These are phyloP conservation scores for Plagiodera versicolora DNA, from an alignment of 2,888 invertebrate species.

Conservation along the genomic window DNA sequence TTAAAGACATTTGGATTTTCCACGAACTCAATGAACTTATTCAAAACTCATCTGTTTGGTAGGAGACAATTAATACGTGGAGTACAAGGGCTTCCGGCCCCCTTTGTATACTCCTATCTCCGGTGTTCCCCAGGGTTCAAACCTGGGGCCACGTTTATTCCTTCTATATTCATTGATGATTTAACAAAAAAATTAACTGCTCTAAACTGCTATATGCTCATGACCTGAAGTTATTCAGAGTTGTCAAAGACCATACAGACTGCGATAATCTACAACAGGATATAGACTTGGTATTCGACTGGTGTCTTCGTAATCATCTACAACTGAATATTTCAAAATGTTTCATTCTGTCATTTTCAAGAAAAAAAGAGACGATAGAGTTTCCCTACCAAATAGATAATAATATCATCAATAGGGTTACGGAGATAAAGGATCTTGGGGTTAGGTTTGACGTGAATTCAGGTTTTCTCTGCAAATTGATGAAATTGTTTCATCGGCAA, in stretches of 20 bases:
- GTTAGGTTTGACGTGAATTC: slow-evolving; percentile 3
- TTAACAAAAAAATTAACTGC: background rate
- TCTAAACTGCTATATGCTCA: slow-evolving; percentile 2
- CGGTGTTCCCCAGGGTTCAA: background rate
- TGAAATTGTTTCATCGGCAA: slow-evolving; percentile 6
- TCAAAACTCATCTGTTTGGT: background rate
- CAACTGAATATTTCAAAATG: background rate
- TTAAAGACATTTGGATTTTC: background rate
- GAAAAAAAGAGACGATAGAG: slow-evolving; percentile 5
- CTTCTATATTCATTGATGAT: slow-evolving; percentile 12
- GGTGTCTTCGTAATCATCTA: slow-evolving; percentile 12
- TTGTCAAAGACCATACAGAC: background rate
- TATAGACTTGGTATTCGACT: slow-evolving; percentile 1
- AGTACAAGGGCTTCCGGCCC: background rate
- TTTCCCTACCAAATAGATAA: slow-evolving; percentile 1
- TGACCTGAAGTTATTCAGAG: slow-evolving; percentile 1
- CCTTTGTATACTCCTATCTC: background rate
- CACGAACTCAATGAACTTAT: background rate
- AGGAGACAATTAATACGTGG: background rate
- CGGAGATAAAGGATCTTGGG: slow-evolving; percentile 8
- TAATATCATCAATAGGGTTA: background rate
- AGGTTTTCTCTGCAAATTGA: slow-evolving; percentile 1
- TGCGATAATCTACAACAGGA: slow-evolving; percentile 5
- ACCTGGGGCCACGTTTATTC: background rate
- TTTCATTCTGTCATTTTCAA: background rate